Evolutionary conservation across 2,797 vertebrate species (phyloP), one percentile per base, ranked within the genome.

Genomic region (Micrastur ruficollis): DNA sequence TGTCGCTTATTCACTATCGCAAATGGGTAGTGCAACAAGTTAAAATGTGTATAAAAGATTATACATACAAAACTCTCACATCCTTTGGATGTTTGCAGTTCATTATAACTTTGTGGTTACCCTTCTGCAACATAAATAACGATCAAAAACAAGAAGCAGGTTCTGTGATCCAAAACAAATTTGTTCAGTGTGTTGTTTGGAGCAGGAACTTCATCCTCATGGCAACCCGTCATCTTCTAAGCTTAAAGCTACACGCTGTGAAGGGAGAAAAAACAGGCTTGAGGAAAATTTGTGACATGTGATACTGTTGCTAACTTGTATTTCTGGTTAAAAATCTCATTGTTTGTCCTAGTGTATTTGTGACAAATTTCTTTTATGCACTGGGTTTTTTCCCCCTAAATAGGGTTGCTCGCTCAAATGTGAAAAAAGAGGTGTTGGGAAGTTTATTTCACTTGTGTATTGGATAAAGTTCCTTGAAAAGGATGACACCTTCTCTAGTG

Each of bases 161-260:
- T 94, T 93, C 79, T 93, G 82, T 75, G 82, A 90, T 96, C 95
- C 97, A 96, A 72, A 97, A 89, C 63, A 93, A 62, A 27, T 84
- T 61, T 96, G 93, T 97, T 95, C 89, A 82, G 75, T 97, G 95
- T 89, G 86, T 40, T 56, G 87, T 76, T 4, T 49, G 93, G 83
- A 89, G 95, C 95, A 81, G 89, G 93, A 96, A 6, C 80, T 80
- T 95, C 96, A 86, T 98, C 98, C 98, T 99, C 98, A 99, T 83
- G 99, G 99, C 97, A 99, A 98, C 96, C 99, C 99, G 31, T 99
- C 99, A 75, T 99, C 99, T 98, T 99, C 99, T 97, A 99, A 98
- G 98, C 99, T 99, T 95, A 99, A 97, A 55, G 99, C 99, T 97
- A 99, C 99, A 84, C 99, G 99, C 99, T 99, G 99, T 95, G 98